These are phyloP conservation scores for Noctua janthina DNA, from an alignment of 2,888 invertebrate species.

Conservation along the genomic window DNA sequence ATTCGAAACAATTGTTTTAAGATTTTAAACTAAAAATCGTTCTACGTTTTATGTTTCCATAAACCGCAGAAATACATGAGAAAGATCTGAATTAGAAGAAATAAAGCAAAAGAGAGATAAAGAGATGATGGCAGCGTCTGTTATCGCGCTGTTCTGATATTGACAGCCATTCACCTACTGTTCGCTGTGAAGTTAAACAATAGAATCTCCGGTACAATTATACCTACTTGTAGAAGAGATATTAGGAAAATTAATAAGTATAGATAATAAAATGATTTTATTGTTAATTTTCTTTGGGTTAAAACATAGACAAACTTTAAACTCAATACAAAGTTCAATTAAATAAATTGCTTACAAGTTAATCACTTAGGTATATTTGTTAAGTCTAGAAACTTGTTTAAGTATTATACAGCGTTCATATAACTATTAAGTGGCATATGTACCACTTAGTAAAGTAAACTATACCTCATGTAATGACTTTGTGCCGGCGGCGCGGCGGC, in stretches of 20 bases:
- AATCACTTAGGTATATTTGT: background rate
- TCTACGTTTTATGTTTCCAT: background rate
- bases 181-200: background rate
- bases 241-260: background rate
- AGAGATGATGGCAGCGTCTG: background rate
- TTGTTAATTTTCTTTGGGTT: background rate
- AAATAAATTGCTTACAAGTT: slow-evolving; percentile 4
- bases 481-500: background rate
- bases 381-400: slow-evolving; percentile 8
- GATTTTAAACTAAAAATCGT: background rate
- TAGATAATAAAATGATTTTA: background rate
- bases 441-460: slow-evolving; percentile 11
- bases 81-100: background rate
- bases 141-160: background rate
- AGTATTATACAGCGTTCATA: background rate
- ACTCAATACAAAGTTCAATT: background rate
- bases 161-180: background rate
- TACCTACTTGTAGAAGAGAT: background rate
- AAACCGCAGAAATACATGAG: background rate
- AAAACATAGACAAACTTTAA: background rate
- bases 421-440: background rate
- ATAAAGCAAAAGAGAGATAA: background rate
- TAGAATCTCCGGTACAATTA: too few species aligned
- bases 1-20: background rate
- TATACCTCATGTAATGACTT: background rate